Percentiles rank a stretch among this genome's conserved stretches.
Conservation (phyloP, 2,888 invertebrate species). For the Linyphia triangularis region DNA sequence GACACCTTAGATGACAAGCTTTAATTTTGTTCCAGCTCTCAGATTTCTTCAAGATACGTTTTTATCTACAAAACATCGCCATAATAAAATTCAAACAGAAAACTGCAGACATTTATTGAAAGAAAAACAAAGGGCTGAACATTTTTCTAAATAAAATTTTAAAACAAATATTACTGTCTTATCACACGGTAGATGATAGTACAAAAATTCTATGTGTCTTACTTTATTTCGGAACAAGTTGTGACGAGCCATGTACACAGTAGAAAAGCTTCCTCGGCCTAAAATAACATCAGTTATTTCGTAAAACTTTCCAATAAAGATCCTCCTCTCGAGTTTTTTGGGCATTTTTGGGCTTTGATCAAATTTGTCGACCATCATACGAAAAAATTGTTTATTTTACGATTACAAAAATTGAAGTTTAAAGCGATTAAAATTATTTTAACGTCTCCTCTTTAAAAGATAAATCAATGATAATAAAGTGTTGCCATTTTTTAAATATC, state of each 20-base stretch:
- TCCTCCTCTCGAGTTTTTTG: neutral
- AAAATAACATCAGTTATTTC: conserved; percentile 28
- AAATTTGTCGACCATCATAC: too few relatives aligned
- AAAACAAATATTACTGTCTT: neutral
- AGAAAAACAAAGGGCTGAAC: neutral
- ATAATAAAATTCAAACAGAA: neutral
- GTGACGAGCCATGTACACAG: conserved; percentile 46
- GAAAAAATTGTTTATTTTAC: too few relatives aligned
- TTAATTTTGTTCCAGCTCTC: too few relatives aligned
- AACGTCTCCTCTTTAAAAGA: too few relatives aligned
- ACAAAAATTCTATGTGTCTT: neutral
- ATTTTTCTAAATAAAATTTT: neutral
- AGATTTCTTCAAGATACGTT: neutral
- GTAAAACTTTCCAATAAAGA: conserved; percentile 36
- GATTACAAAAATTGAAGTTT: too few relatives aligned
- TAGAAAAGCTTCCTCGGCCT: conserved; percentile 59
- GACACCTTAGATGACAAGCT: too few relatives aligned
- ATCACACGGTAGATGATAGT: neutral
- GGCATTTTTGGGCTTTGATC: neutral
- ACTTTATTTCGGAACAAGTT: conserved; percentile 32
- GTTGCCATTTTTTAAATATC: too few relatives aligned
- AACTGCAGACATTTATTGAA: neutral
- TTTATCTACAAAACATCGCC: neutral
- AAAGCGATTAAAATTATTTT: too few relatives aligned
- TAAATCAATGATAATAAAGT: too few relatives aligned